Evolutionary conservation across 2,888 invertebrate genomes (phyloP).

Genomic region (Morpho deidamia): DNA sequence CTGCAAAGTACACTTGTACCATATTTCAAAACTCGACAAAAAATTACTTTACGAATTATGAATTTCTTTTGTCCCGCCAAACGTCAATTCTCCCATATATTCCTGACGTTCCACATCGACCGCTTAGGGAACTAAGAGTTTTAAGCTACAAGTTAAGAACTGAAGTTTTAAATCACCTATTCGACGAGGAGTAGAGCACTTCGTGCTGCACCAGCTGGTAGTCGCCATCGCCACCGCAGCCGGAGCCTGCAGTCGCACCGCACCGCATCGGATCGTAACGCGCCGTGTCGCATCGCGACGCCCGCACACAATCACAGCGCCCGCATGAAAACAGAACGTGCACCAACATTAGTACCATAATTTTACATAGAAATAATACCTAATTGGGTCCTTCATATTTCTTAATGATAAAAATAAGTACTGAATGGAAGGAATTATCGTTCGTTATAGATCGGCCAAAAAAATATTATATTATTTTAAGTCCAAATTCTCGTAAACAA

Average conservation of each 20-base stretch:
- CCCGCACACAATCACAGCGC: conserved; percentile 15
- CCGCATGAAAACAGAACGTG: conserved; percentile 50
- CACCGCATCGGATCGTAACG: conserved; percentile 20
- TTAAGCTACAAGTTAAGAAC: not conserved
- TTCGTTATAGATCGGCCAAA: no score
- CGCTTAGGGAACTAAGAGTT: no score
- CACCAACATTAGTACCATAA: conserved; percentile 12
- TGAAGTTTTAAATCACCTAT: conserved; percentile 80
- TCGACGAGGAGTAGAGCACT: conserved; percentile 97
- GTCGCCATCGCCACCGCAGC: conserved; percentile 96
- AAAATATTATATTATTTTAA: no score
- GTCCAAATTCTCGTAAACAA: no score
- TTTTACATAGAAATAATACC: not conserved
- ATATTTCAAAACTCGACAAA: no score
- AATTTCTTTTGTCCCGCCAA: no score
- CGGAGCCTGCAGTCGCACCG: conserved; percentile 78
- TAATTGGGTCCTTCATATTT: not conserved
- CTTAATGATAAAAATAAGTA: no score
- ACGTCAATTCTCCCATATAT: no score
- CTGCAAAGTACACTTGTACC: no score
- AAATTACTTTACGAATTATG: no score
- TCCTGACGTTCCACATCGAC: no score
- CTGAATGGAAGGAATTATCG: no score
- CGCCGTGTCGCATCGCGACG: conserved; percentile 27
- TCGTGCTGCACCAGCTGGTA: conserved; percentile 99